A percentile compares a stretch with the other conserved stretches of the same genome.
These are phyloP conservation scores for Porites rus DNA, from an alignment of 92 coral and sea anemone species.

Conservation along the genomic window DNA sequence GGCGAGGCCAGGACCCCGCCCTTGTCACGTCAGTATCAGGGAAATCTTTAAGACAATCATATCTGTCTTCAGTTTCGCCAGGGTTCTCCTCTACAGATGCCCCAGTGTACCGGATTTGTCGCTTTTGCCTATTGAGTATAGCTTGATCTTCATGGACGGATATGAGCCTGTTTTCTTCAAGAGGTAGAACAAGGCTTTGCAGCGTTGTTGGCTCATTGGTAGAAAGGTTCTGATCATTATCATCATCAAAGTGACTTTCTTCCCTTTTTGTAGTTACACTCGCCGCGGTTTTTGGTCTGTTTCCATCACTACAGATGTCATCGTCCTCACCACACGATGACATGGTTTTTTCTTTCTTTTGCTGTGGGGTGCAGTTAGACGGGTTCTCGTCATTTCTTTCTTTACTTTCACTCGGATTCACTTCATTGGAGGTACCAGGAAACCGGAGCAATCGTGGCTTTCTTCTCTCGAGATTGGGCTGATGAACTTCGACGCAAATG, in stretches of 20 bases:
- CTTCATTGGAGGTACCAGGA: too few relatives aligned
- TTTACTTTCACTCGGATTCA: too few relatives aligned
- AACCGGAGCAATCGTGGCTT: too few relatives aligned
- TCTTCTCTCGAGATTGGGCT: not conserved
- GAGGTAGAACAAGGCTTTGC: not conserved
- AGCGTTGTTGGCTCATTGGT: not conserved
- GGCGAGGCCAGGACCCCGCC: not conserved
- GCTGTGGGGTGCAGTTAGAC: not conserved
- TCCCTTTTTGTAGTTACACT: not conserved
- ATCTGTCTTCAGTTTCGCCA: too few relatives aligned
- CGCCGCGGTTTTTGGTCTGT: not conserved
- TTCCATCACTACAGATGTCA: not conserved
- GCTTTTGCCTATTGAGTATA: not conserved
- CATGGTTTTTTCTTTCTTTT: not conserved
- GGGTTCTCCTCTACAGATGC: too few relatives aligned
- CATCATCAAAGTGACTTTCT: not conserved
- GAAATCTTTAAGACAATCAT: too few relatives aligned
- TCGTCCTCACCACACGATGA: not conserved
- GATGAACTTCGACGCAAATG: constrained; percentile 3
- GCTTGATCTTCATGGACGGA: not conserved
- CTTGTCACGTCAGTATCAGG: not conserved
- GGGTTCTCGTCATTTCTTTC: too few relatives aligned
- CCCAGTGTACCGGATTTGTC: too few relatives aligned
- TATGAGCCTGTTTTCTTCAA: not conserved
- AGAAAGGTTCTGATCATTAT: not conserved